Evolutionary conservation across 2,113 vertebrate genomes (phyloP), one percentile per base, ranked within the genome.

Genomic region (Lophius piscatorius): DNA sequence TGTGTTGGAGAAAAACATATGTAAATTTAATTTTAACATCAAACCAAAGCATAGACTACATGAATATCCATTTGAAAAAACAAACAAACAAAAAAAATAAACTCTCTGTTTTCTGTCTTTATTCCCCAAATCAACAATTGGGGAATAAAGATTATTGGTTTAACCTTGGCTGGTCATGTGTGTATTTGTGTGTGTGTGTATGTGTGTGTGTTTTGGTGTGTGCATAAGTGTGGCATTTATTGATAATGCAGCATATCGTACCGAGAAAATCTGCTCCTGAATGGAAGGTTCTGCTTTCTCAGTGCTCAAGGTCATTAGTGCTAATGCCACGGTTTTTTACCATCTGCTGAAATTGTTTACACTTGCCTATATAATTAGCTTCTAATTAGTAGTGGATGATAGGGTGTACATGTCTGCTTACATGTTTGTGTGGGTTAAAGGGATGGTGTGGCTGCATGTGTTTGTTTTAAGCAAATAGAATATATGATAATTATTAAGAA

Each of bases 321-420:
- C 86, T 92, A 89, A 92, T 92, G 87, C 87, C 12, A 65, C 63
- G 35, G 26, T 74, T 91, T 35, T 89, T 86, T 85, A 86, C 92
- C 94, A 94, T 95, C 94, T 96, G 95, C 78, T 91, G 88, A 88
- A 89, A 92, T 91, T 94, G 92, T 94, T 94, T 94, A 94, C 92
- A 93, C 93, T 92, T 90, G 91, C 82, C 90, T 91, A 70, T 89
- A 92, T 95, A 94, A 95, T 96, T 94, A 95, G 88, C 87, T 88
- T 81, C 92, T 94, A 95, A 95, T 96, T 94, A 95, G 92, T 76
- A 80, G 90, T 79, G 85, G 86, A 88, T 92, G 91, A 90, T 88
- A 88, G 89, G 74, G 82, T 71, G 66, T 79, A 63, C 60, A 36
- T 51, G 72, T 75, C 41, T 42, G 62, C 21, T 35, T 41, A 28